Base-by-base conservation (phyloP, 2,888 invertebrate genomes). In the Tetranychus truncatus region DNA sequence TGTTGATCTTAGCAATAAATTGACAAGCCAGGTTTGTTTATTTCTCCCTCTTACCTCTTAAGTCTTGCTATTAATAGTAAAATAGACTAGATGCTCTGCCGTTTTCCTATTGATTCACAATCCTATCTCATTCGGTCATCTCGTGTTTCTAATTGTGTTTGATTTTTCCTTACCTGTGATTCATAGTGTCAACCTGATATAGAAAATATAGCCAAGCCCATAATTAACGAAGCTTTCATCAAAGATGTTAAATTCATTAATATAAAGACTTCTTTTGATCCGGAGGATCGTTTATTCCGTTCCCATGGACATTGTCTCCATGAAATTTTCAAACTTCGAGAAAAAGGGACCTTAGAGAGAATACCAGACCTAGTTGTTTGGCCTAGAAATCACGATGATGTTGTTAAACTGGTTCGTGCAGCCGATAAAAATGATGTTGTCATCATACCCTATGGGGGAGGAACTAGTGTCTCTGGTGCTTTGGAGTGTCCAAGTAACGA, bases 351-450 rank as follows among this genome's bases (percentile, higher is more conserved):
- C 77, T 90, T 92, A 80, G 83, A 84, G 11, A 86, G 95, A 80
- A 91, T 97, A 81, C 96, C 96, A 2, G 99, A 99, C 81, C 83
- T 96, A 18, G 90, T 97, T 0, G 85, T 93, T 1, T 99, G 96
- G 96, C 96, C 96, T 69, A 87, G 78, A 66, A 87, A 85, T 78
- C 94, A 95, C 82, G 87, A 89, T n/a, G 89, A 95, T 80, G 94
- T 95, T 6, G 89, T 88, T 76, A 85, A 86, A 80, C 85, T 97
- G 79, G 90, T 97, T 0, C 83, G 87, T 34, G 82, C 90, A 69
- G 95, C 95, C 1, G 85, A 87, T 75, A 85, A 87, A 69, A 85
- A 88, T 80, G 86, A 90, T 80, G 87, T 91, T 71, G 93, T 89
- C 66, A 85, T 97, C 75, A 91, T 99, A 80, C 96, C 95, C 0